Conservation (phyloP, 2,113 vertebrate genomes). For the Nematolebias whitei region DNA sequence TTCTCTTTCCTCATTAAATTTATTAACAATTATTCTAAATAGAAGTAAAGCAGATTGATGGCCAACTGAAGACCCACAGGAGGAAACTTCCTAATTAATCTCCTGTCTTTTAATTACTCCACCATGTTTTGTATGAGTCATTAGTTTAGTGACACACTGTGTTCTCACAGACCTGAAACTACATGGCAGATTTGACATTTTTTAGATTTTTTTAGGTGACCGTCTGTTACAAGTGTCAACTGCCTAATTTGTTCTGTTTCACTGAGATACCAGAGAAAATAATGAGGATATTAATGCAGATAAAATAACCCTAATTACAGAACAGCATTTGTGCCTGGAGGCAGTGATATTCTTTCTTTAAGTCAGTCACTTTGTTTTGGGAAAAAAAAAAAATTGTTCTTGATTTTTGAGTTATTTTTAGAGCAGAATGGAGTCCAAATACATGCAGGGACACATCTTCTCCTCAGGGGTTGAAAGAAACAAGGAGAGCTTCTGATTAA, state of each 20-base stretch:
- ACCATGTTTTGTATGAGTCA: conserved; percentile 26
- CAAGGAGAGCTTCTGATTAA: conserved; percentile 54
- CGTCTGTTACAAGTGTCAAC: conserved; percentile 31
- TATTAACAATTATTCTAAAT: neutral
- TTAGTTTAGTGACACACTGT: conserved; percentile 46
- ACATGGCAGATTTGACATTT: conserved; percentile 20
- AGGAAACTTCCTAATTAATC: conserved; percentile 44
- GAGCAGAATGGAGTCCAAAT: neutral
- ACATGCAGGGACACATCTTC: conserved; percentile 26
- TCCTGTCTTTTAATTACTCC: conserved; percentile 47
- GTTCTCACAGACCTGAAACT: conserved; percentile 36
- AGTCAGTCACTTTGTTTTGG: conserved; percentile 20
- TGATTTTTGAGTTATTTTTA: neutral
- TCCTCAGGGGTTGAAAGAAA: neutral
- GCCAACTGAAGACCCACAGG: conserved; percentile 22
- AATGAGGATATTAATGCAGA: conserved; percentile 15
- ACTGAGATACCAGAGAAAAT: conserved; percentile 19
- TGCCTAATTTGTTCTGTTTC: conserved; percentile 14
- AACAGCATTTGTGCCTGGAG: conserved; percentile 1
- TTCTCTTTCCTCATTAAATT: neutral
- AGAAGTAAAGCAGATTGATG: conserved; percentile 1
- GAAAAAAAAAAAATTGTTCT: conserved; percentile 6
- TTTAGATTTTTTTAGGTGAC: conserved; percentile 26
- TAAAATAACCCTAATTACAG: conserved; percentile 28
- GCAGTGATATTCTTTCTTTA: conserved; percentile 14